Base-by-base conservation (phyloP, 2,797 vertebrate genomes). In the Coluber constrictor region DNA sequence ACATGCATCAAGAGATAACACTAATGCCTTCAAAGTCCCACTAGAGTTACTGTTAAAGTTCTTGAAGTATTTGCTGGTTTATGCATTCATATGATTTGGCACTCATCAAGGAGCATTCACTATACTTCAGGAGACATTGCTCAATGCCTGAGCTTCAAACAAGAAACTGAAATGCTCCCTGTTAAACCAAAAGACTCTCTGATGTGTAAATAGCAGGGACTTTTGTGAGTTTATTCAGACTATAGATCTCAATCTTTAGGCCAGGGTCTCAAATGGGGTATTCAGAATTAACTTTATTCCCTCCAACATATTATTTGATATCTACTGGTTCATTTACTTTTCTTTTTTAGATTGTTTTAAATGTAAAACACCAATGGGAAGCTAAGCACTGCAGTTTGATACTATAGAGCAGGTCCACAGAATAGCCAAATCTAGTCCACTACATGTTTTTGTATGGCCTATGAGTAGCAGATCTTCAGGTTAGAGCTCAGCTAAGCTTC, bases 61-160 rank as follows among this genome's bases (percentile, higher is more conserved):
- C 57, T 88, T 59, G 37, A 59, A 89, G 32, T 43, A 89, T 92
- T 92, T 92, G 66, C 66, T 47, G 91, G 59, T 79, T 79, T 89
- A 79, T 32, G 87, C 55, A 79, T 70, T 79, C 55, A 51, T 59
- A n/a, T 79, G 66, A 60, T 89, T 70, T 79, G 74, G 37, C 74
- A 83, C 37, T 47, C 74, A 83, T 83, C 37, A 83, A 83, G 37
- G 74, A 83, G 20, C 74, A 47, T 12, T 83, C 74, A 23, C 9
- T 79, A 83, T 57, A 88, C 20, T 88, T 88, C 60, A 92, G 86
- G 61, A 70, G 25, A 92, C 55, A 89, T 92, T 89, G 89, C 20
- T 89, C 55, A 92, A 51, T 56, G 60, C 37, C 87, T 89, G 66
- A 56, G 16, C 66, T 92, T 56, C 29, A 60, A 92, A 54, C 43